Evolutionary conservation across 2,797 vertebrate species (phyloP), one percentile per base, ranked within the genome.

Genomic region (Lates japonicus): DNA sequence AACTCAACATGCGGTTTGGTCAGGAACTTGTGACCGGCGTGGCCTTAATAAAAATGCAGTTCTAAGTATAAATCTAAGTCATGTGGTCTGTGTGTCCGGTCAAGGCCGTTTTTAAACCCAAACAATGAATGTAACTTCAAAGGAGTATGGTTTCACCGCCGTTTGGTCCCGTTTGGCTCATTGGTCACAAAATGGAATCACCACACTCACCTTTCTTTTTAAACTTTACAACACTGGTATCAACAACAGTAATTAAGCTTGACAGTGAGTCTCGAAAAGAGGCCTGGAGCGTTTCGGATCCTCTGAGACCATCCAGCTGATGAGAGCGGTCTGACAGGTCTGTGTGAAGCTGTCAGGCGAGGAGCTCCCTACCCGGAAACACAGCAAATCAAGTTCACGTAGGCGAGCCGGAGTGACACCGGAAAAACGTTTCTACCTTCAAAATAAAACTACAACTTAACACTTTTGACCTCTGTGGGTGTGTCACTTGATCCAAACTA

Each of bases 321-420:
- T 78, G 83, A 87, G 86, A 89, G 91, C 90, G 65, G 88, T 73
- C 77, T 85, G 91, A 94, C 95, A 93, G 93, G 90, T 91, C 92
- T 82, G 87, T 73, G 84, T 49, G 73, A 46, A 64, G 72, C 88
- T 87, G 85, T 76, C 80, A 88, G 86, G 52, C 58, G 55, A 77
- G 79, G 39, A 54, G 33, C 63, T 52, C 39, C 39, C 44, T 22
- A 78, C 80, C 86, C 84, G 88, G 88, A 92, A 91, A 85, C 85
- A 68, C 63, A 0, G 0, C 0, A 10, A 2, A 79, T 76, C 35
- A 91, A 91, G 86, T 31, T 63, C 10, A 9, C 52, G 11, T 0
- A 1, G 1, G 31, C 4, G 1, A 62, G 51, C 11, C 2, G 0
- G 16, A 41, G 25, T 0, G 0, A 59, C 61, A 57, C 48, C 71